These are phyloP conservation scores for Jacana jacana DNA, from an alignment of 2,113 vertebrate species.

Conservation along the genomic window DNA sequence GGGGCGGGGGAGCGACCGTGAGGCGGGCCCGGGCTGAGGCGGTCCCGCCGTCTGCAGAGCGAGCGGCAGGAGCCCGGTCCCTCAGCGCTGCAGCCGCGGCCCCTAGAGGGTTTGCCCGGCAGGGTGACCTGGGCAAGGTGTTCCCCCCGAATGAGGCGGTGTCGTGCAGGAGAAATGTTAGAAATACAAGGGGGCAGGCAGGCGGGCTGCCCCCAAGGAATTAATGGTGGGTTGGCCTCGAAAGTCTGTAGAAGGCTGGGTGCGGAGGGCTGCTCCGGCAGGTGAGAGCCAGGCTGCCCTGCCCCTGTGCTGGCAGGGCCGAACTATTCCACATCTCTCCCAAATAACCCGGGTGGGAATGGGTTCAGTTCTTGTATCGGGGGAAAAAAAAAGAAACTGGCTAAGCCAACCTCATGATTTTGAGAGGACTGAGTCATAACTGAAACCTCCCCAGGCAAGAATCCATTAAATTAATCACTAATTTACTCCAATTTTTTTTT, in stretches of 20 bases:
- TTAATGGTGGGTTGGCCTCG: accelerated
- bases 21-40: not conserved
- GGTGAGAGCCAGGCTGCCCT: accelerated
- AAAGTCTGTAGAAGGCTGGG: accelerated
- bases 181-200: not conserved
- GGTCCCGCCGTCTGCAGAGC: not conserved
- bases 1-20: not conserved
- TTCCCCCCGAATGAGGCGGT: accelerated
- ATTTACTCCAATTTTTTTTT: not conserved
- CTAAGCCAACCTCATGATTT: not conserved
- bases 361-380: not conserved
- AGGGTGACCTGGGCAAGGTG: not conserved
- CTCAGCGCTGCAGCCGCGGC: not conserved
- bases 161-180: not conserved
- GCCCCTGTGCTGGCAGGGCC: accelerated
- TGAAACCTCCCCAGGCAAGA: not conserved
- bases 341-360: not conserved
- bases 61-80: not conserved
- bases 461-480: not conserved
- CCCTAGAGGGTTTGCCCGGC: accelerated
- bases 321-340: not conserved
- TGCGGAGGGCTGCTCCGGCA: not conserved
- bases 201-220: not conserved
- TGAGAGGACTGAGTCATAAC: not conserved
- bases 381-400: not conserved